Evolutionary conservation across 1,140 invertebrate genomes (phyloP).

Genomic region (Drosophila pseudoananassae): DNA sequence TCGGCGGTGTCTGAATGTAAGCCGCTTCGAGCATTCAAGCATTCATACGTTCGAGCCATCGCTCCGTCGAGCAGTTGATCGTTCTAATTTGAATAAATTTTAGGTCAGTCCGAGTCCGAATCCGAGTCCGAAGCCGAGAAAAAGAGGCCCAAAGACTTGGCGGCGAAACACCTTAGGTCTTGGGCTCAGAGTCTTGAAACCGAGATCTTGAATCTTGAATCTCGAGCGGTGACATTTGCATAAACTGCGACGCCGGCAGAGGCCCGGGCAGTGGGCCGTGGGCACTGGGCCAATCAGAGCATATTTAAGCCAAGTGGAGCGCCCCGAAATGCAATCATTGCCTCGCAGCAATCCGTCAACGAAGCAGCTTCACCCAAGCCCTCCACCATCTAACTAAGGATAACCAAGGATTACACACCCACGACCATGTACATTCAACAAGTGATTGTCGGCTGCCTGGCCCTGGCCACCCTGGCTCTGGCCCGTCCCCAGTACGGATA

Average conservation of each 20-base stretch:
- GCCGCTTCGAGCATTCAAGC: slow-evolving; percentile 17
- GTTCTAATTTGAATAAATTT: slow-evolving; percentile 78
- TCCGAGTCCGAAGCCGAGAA: slow-evolving; percentile 7
- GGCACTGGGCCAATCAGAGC: slow-evolving; percentile 31
- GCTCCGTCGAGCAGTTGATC: slow-evolving; percentile 1
- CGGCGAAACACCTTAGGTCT: background rate
- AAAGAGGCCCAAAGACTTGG: slow-evolving; percentile 26
- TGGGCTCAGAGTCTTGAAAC: no score
- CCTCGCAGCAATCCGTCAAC: slow-evolving; percentile 57
- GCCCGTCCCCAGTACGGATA: slow-evolving; percentile 78
- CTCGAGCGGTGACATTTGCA: slow-evolving; percentile 48
- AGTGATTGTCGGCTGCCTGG: slow-evolving; percentile 35
- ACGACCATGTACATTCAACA: slow-evolving; percentile 18
- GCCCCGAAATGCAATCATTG: slow-evolving; percentile 74
- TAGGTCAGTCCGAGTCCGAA: slow-evolving; percentile 52
- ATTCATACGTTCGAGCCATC: slow-evolving; percentile 13
- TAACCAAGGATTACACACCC: slow-evolving; percentile 40
- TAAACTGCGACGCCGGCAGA: slow-evolving; percentile 64
- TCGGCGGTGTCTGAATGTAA: slow-evolving; percentile 38
- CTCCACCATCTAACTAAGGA: background rate
- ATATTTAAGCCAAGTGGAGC: slow-evolving; percentile 79
- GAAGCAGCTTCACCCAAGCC: slow-evolving; percentile 11
- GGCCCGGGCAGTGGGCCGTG: background rate
- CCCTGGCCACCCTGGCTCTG: slow-evolving; percentile 41
- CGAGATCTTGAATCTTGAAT: slow-evolving; percentile 14